Evolutionary conservation across 2,797 vertebrate genomes (phyloP).

Genomic region (Chelon labrosus): DNA sequence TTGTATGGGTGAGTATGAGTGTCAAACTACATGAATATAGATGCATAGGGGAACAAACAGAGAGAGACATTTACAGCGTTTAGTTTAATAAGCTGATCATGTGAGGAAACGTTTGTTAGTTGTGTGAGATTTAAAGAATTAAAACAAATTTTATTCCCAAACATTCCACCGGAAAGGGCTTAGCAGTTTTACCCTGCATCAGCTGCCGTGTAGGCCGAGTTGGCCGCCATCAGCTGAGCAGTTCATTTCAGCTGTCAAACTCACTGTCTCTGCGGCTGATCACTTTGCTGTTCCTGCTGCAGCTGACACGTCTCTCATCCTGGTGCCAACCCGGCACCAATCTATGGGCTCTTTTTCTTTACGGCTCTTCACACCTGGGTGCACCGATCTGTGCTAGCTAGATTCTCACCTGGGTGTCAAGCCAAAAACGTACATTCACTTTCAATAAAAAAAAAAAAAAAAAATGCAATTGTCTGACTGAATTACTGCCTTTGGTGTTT

Average conservation of each 20-base stretch:
- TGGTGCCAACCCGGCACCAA: constrained; percentile 39
- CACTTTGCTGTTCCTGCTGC: constrained; percentile 50
- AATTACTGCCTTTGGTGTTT: neutral
- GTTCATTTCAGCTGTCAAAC: constrained; percentile 62
- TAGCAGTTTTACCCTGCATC: neutral
- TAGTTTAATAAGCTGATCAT: neutral
- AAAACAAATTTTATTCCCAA: neutral
- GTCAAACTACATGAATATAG: too few relatives aligned
- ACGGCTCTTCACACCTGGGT: constrained; percentile 22
- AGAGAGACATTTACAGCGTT: too few relatives aligned
- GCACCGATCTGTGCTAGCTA: constrained; percentile 21
- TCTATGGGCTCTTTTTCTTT: constrained; percentile 21
- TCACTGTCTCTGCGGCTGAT: constrained; percentile 37
- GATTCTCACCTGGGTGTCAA: neutral
- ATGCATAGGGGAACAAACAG: too few relatives aligned
- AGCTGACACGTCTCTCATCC: constrained; percentile 36
- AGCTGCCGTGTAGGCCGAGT: constrained; percentile 8
- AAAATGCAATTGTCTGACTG: neutral
- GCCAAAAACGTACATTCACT: constrained; percentile 8
- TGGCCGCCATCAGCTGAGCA: constrained; percentile 31
- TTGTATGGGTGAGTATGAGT: neutral
- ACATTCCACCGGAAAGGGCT: constrained; percentile 13
- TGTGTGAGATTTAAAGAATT: neutral
- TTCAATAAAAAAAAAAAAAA: constrained; percentile 8
- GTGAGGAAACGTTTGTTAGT: constrained; percentile 3